Conservation (phyloP, 2,888 invertebrate genomes). For the Seira sanloemensis region DNA sequence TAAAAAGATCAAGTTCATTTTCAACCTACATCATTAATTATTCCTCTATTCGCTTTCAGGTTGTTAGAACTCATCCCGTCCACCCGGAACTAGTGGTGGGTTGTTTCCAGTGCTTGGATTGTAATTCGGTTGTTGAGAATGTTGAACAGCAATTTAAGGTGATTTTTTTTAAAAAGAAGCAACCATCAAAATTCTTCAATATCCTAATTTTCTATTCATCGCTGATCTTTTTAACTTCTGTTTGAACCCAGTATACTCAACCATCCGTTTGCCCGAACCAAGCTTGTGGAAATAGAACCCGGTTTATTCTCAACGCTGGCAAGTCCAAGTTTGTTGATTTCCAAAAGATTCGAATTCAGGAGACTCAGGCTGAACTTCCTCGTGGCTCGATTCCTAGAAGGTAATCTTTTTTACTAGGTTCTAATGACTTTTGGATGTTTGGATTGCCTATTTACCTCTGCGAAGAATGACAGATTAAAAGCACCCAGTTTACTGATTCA, state of each 20-base stretch:
- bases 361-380: conserved; percentile 97
- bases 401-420: conserved; percentile 75
- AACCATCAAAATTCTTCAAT: no score
- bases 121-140: conserved; percentile 94
- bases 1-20: no score
- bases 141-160: conserved; percentile 99
- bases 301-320: conserved; percentile 94
- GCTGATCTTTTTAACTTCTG: no score
- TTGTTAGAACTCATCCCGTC: conserved; percentile 98
- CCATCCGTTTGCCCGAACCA: conserved; percentile 98
- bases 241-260: conserved; percentile 89
- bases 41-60: no score
- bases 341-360: conserved; percentile 98
- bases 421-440: no score
- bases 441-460: no score
- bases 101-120: conserved; percentile 96
- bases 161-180: no score
- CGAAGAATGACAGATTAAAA: no score
- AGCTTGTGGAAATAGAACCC: conserved; percentile 92
- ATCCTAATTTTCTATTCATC: no score
- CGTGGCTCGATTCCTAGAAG: conserved; percentile 97
- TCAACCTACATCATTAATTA: background rate
- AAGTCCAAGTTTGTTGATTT: conserved; percentile 98
- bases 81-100: conserved; percentile 94
- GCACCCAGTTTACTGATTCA: no score